Conservation (phyloP, 2,888 invertebrate genomes). For the Agrotis exclamationis region DNA sequence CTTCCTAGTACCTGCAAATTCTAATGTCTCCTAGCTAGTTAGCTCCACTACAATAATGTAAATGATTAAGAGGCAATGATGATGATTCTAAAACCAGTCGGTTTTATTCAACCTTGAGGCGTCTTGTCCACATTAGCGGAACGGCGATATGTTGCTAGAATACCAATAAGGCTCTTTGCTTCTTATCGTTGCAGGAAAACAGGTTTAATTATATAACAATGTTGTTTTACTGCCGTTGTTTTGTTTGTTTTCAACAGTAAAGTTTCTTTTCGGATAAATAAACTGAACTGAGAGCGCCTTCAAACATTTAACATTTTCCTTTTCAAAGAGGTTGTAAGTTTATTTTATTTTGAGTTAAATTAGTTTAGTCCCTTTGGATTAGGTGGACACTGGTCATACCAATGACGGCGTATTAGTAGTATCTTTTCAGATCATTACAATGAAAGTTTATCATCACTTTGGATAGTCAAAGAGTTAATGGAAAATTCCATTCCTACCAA, state of each 20-base stretch:
- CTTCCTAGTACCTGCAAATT: neutral
- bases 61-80: slow-evolving; percentile 15
- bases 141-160: slow-evolving; percentile 43
- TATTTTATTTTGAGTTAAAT: neutral
- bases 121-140: slow-evolving; percentile 47
- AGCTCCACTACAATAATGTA: slow-evolving; percentile 19
- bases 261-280: slow-evolving; percentile 1
- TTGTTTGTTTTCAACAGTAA: slow-evolving; percentile 20
- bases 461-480: neutral
- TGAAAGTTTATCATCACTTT: neutral
- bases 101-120: slow-evolving; percentile 40
- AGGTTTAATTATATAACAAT: slow-evolving; percentile 41
- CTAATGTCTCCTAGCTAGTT: neutral
- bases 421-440: neutral
- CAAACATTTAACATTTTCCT: neutral
- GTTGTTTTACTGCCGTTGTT: slow-evolving; percentile 30
- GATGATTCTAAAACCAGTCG: slow-evolving; percentile 41
- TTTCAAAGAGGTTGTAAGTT: neutral
- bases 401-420: neutral
- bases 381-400: neutral
- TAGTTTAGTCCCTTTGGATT: neutral
- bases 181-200: slow-evolving; percentile 51
- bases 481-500: neutral
- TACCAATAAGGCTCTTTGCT: slow-evolving; percentile 47
- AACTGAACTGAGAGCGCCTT: neutral